A percentile compares a stretch with the other conserved stretches of the same genome.
These are phyloP conservation scores for Microplitis mediator DNA, from an alignment of 1,140 invertebrate species.

Conservation along the genomic window DNA sequence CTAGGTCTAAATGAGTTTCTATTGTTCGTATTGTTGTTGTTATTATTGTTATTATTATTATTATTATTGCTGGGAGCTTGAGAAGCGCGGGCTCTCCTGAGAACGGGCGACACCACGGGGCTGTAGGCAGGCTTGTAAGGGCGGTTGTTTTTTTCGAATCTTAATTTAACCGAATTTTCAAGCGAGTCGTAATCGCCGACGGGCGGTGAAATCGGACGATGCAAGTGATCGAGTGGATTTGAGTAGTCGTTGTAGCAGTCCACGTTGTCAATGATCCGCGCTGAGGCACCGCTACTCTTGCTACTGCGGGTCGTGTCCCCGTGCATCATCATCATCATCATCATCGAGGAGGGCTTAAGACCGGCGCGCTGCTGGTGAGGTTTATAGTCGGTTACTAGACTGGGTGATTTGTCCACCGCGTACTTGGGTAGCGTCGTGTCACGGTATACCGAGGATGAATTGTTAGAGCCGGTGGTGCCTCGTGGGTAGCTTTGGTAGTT, in stretches of 20 bases:
- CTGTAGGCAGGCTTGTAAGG: constrained; percentile 41
- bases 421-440: constrained; percentile 40
- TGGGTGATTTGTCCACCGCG: constrained; percentile 17
- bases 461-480: constrained; percentile 48
- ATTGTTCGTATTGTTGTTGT: constrained; percentile 27
- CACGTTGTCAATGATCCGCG: constrained; percentile 36
- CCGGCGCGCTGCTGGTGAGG: constrained; percentile 9
- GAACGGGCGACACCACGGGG: constrained; percentile 42
- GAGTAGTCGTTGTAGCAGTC: constrained; percentile 46
- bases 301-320: constrained; percentile 42
- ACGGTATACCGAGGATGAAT: constrained; percentile 40
- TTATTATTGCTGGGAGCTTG: background rate
- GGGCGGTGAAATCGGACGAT: constrained; percentile 46
- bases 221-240: constrained; percentile 51
- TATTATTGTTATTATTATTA: background rate
- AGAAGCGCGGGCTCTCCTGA: constrained; percentile 31
- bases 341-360: constrained; percentile 16
- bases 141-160: constrained; percentile 43
- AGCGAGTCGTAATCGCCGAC: constrained; percentile 49
- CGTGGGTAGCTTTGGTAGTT: constrained; percentile 42
- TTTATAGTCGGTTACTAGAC: constrained; percentile 14
- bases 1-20: constrained; percentile 44
- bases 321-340: constrained; percentile 2
- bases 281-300: constrained; percentile 36
- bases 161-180: constrained; percentile 36